A percentile compares a stretch with the other conserved stretches of the same genome.
Conservation (phyloP, 2,113 vertebrate species). For the Notothenia coriiceps region DNA sequence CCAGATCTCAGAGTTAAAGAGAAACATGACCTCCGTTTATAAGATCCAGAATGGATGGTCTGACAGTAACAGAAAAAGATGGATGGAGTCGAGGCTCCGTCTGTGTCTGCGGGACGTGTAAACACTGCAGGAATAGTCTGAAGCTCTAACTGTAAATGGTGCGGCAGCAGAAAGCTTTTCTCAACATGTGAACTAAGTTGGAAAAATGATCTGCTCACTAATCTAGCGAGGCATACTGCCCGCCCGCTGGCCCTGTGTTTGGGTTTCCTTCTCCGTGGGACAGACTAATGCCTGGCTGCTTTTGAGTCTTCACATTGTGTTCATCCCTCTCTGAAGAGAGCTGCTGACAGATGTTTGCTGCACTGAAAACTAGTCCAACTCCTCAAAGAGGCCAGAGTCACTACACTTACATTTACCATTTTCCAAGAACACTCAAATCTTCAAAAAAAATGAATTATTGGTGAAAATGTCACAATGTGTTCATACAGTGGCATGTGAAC, state of each 20-base stretch:
- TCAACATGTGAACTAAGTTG: neutral
- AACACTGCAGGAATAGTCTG: conserved; percentile 41
- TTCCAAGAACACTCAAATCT: neutral
- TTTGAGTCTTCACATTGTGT: conserved; percentile 40
- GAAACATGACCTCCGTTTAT: conserved; percentile 32
- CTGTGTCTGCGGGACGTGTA: conserved; percentile 42
- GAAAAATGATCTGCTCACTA: conserved; percentile 58
- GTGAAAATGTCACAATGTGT: neutral
- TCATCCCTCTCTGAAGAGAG: conserved; percentile 32
- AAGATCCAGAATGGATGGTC: conserved; percentile 12
- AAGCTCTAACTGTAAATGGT: conserved; percentile 53
- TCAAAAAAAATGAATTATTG: neutral
- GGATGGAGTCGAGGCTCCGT: conserved; percentile 20
- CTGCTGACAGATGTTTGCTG: conserved; percentile 22
- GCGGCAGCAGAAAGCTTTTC: conserved; percentile 16
- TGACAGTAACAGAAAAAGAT: conserved; percentile 13
- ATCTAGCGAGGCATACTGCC: conserved; percentile 31
- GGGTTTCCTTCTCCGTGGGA: conserved; percentile 10
- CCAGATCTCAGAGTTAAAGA: conserved; percentile 19
- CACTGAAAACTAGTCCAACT: conserved; percentile 2
- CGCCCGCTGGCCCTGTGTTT: conserved; percentile 12
- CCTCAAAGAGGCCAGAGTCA: neutral
- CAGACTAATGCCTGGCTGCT: conserved; percentile 35
- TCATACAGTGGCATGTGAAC: no score
- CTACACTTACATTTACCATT: neutral